These are phyloP conservation scores for Empis stercorea DNA, from an alignment of 2,888 invertebrate species.

Conservation along the genomic window DNA sequence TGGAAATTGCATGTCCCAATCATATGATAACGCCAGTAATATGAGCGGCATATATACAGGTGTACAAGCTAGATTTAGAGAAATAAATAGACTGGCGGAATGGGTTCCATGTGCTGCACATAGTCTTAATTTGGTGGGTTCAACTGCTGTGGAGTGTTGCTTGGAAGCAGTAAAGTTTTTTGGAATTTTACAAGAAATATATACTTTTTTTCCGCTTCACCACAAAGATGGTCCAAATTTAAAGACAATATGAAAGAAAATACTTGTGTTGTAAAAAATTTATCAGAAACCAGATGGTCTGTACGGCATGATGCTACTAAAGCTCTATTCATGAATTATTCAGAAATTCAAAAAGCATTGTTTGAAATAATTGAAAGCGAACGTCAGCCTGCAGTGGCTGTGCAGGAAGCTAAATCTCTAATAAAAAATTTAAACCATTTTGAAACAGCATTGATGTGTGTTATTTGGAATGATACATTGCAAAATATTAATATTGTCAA, in stretches of 20 bases:
- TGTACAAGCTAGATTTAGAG: slow-evolving; percentile 21
- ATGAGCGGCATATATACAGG: slow-evolving; percentile 22
- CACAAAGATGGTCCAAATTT: slow-evolving; percentile 4
- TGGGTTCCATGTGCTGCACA: slow-evolving; percentile 22
- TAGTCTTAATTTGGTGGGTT: slow-evolving; percentile 22
- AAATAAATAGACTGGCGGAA: slow-evolving; percentile 19
- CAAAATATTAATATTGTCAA: no score
- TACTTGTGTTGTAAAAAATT: not conserved
- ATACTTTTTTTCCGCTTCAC: slow-evolving; percentile 8
- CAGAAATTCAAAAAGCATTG: no score
- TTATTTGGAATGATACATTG: no score
- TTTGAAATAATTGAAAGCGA: no score
- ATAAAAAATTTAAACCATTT: no score
- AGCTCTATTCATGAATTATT: no score
- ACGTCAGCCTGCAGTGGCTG: no score
- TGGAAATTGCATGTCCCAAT: slow-evolving; percentile 5
- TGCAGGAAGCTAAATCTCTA: no score
- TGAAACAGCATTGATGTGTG: no score
- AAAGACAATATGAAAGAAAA: not conserved
- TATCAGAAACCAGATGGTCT: slow-evolving; percentile 4
- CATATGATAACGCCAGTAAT: slow-evolving; percentile 17
- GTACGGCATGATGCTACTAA: slow-evolving; percentile 4
- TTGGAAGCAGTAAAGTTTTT: slow-evolving; percentile 5
- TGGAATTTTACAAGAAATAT: slow-evolving; percentile 5
- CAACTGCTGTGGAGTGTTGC: slow-evolving; percentile 6